phyloP scores from a whole-genome alignment of 1,140 invertebrate species.

The Lethrus apterus region DNA sequence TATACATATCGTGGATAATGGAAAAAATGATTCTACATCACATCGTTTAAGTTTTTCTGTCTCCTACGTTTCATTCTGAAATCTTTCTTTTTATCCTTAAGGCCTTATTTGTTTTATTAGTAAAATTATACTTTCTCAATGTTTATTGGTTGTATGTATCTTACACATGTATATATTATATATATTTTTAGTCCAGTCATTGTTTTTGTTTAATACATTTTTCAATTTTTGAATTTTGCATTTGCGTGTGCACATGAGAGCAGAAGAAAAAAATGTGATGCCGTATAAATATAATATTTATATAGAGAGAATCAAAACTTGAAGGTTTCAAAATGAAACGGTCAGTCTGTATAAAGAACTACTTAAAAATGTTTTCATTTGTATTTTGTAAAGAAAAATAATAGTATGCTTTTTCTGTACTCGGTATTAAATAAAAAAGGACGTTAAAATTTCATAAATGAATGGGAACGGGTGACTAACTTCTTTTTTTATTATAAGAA shows the following conservation, averaged over 20 bases:
- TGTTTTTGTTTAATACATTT: too few species aligned
- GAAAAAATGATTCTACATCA: constrained; percentile 28
- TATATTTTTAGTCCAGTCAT: constrained; percentile 13
- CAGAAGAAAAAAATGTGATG: constrained; percentile 14
- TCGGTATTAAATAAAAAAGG: too few species aligned
- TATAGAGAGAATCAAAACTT: constrained; percentile 13
- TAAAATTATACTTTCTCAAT: constrained; percentile 7
- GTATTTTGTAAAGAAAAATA: constrained; percentile 21
- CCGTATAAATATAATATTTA: constrained; percentile 11
- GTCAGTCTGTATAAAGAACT: constrained; percentile 23
- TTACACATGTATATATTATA: constrained; percentile 12
- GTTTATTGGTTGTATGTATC: constrained; percentile 6
- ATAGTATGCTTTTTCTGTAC: constrained; percentile 24
- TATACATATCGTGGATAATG: constrained; percentile 37
- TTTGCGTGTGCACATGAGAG: constrained; percentile 14
- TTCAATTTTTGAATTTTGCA: constrained; percentile 14
- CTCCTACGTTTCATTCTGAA: constrained; percentile 16
- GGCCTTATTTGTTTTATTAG: not conserved
- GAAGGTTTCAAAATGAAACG: constrained; percentile 22
- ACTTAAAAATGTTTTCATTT: constrained; percentile 22
- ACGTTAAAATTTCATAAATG: constrained; percentile 13
- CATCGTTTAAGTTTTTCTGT: constrained; percentile 19
- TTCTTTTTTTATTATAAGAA: not conserved
- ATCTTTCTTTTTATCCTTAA: constrained; percentile 1
- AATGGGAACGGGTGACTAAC: not conserved